A percentile compares a stretch with the other conserved stretches of the same genome.
Conservation (phyloP, 2,797 vertebrate genomes). For the Notoglanidium macrostoma region DNA sequence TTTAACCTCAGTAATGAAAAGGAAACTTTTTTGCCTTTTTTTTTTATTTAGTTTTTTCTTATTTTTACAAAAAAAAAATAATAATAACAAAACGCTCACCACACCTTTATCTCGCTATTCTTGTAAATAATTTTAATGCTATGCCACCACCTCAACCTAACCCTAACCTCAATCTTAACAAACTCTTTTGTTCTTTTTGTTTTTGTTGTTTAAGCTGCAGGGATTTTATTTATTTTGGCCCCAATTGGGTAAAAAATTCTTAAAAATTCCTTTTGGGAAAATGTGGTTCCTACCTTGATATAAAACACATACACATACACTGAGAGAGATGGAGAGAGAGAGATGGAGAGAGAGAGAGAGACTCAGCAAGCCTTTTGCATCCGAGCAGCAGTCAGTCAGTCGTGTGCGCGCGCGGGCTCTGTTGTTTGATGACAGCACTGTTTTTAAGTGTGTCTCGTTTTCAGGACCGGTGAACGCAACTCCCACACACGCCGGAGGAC, state of each 20-base stretch:
- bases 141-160: neutral
- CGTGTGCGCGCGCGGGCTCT: neutral
- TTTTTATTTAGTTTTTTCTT: no score
- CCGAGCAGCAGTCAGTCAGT: constrained; percentile 12
- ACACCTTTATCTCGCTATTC: neutral
- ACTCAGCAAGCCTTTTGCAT: neutral
- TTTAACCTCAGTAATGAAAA: no score
- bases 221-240: neutral
- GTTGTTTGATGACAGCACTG: constrained; percentile 5
- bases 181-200: neutral
- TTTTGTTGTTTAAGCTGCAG: neutral
- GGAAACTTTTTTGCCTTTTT: no score
- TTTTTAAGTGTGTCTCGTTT: constrained; percentile 15
- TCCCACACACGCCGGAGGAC: neutral
- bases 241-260: neutral
- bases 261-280: neutral
- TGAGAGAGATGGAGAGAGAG: neutral
- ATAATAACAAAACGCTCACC: no score
- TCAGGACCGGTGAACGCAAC: neutral
- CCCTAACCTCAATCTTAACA: neutral
- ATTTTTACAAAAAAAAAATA: no score
- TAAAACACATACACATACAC: neutral
- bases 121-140: neutral
- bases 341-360: neutral
- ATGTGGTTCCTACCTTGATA: neutral